Evolutionary conservation across 2,888 invertebrate species (phyloP).

Genomic region (Sinopyrophorus schimmeli): DNA sequence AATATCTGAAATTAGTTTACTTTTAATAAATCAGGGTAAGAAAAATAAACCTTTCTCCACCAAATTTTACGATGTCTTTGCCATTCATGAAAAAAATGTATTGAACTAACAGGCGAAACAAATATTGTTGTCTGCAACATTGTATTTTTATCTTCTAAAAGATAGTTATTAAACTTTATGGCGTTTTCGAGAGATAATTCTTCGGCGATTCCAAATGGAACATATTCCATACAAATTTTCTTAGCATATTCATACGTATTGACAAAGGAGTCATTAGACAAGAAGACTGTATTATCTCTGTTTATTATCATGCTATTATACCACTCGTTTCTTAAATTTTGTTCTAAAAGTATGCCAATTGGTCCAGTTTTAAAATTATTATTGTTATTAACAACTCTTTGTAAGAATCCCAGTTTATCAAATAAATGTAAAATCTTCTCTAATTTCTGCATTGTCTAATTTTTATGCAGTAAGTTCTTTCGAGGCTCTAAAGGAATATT

Average conservation of each 20-base stretch:
- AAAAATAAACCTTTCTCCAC: constrained; percentile 72
- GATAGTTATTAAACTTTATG: constrained; percentile 19
- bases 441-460: constrained; percentile 23
- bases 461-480: constrained; percentile 49
- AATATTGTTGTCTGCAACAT: constrained; percentile 54
- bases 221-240: constrained; percentile 46
- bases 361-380: constrained; percentile 50
- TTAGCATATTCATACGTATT: constrained; percentile 50
- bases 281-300: constrained; percentile 58
- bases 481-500: constrained; percentile 71
- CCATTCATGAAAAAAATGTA: constrained; percentile 72
- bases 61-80: constrained; percentile 79
- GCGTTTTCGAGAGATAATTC: constrained; percentile 7
- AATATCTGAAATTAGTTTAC: constrained; percentile 34
- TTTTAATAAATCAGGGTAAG: not conserved
- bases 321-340: constrained; percentile 64
- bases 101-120: constrained; percentile 57
- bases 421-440: constrained; percentile 43
- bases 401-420: constrained; percentile 41
- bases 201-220: constrained; percentile 57
- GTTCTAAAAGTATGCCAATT: constrained; percentile 57
- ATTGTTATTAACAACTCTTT: constrained; percentile 6
- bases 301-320: constrained; percentile 56
- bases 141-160: constrained; percentile 31
- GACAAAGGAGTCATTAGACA: constrained; percentile 43